Evolutionary conservation across 2,888 invertebrate genomes (phyloP).

Genomic region (Arctia plantaginis): DNA sequence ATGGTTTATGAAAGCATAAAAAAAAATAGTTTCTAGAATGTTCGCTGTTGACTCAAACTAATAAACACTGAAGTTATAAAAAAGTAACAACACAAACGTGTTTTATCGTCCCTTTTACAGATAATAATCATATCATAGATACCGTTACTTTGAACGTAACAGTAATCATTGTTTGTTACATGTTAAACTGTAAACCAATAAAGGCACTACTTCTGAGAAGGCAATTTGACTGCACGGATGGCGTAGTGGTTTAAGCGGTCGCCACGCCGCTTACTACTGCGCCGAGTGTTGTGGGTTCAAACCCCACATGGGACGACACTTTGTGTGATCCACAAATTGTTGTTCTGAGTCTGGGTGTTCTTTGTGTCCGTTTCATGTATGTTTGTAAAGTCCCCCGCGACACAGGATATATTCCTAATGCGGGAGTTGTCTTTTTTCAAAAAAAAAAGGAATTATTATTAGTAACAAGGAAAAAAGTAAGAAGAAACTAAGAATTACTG

Average conservation of each 20-base stretch:
- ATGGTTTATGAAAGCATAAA: not conserved
- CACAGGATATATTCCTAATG: too few species aligned
- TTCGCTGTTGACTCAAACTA: not conserved
- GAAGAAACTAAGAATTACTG: not conserved
- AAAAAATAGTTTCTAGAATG: constrained; percentile 10
- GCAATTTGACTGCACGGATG: too few species aligned
- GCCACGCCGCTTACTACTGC: too few species aligned
- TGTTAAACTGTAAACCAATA: constrained; percentile 44
- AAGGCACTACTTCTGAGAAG: constrained; percentile 39
- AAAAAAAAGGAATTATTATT: not conserved
- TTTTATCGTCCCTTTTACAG: constrained; percentile 30
- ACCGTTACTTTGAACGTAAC: constrained; percentile 41
- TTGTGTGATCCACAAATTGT: too few species aligned
- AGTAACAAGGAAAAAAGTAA: not conserved
- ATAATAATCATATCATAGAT: constrained; percentile 34
- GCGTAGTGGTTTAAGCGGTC: too few species aligned
- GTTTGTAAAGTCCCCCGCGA: too few species aligned
- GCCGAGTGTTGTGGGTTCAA: too few species aligned
- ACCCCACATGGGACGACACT: too few species aligned
- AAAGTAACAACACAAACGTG: constrained; percentile 3
- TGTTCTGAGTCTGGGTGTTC: too few species aligned
- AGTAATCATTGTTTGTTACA: constrained; percentile 33
- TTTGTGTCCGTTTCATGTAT: too few species aligned
- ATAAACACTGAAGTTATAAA: constrained; percentile 8
- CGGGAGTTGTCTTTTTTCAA: too few species aligned